These are phyloP conservation scores for Danio albolineatus DNA, from an alignment of 2,797 vertebrate genomes.

Conservation along the genomic window DNA sequence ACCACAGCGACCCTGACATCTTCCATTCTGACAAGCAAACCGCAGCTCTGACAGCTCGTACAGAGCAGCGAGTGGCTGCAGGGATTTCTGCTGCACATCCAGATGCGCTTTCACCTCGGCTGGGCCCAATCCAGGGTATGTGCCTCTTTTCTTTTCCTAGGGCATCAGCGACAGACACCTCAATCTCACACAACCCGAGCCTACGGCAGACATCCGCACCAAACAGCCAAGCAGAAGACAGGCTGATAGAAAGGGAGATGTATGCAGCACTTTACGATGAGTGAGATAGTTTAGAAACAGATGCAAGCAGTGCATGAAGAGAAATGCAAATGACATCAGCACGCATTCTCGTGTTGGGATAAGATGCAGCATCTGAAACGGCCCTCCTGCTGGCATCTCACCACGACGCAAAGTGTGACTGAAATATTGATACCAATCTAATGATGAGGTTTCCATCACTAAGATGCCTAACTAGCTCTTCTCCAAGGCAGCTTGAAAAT, in stretches of 20 bases:
- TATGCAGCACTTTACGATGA: constrained; percentile 38
- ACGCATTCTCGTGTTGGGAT: constrained; percentile 34
- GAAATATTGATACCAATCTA: constrained; percentile 59
- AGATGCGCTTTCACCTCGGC: constrained; percentile 26
- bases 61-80: constrained; percentile 28
- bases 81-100: constrained; percentile 28
- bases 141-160: constrained; percentile 14
- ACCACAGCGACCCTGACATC: constrained; percentile 45
- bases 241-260: constrained; percentile 62
- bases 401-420: constrained; percentile 40
- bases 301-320: constrained; percentile 41
- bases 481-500: constrained; percentile 22
- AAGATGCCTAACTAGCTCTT: constrained; percentile 16
- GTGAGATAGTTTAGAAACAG: constrained; percentile 28
- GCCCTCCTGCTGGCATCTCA: constrained; percentile 45
- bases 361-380: constrained; percentile 38
- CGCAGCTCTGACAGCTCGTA: constrained; percentile 44
- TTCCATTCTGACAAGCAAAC: constrained; percentile 48
- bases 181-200: constrained; percentile 28
- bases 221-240: constrained; percentile 21
- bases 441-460: constrained; percentile 45
- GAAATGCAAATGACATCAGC: constrained; percentile 47
- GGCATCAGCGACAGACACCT: constrained; percentile 15
- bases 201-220: constrained; percentile 55
- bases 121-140: constrained; percentile 7